These are phyloP conservation scores for Centroberyx gerrardi DNA, from an alignment of 2,797 vertebrate genomes.

Conservation along the genomic window DNA sequence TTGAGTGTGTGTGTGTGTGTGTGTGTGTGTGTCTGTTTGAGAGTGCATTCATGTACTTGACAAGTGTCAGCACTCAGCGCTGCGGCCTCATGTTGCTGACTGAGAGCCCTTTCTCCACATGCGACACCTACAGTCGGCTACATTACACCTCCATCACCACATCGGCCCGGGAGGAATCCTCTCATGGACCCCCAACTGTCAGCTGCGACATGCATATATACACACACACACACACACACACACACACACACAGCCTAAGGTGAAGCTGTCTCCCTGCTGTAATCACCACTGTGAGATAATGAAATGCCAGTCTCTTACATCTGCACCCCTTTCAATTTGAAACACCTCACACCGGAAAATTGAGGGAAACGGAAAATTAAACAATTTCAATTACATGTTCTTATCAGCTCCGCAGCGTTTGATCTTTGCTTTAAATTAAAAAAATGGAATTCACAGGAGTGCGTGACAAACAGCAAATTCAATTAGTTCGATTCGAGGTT, in stretches of 20 bases:
- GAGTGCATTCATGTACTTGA: too few relatives aligned
- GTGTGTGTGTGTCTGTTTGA: background rate
- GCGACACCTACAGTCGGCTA: background rate
- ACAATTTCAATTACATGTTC: conserved; percentile 20
- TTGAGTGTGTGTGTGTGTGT: background rate
- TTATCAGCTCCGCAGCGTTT: conserved; percentile 25
- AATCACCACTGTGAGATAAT: conserved; percentile 28
- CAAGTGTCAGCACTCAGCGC: conserved; percentile 19
- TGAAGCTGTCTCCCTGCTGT: background rate
- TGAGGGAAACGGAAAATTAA: conserved; percentile 10
- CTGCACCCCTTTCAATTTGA: conserved; percentile 12
- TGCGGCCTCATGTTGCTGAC: conserved; percentile 23
- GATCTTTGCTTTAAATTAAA: conserved; percentile 17
- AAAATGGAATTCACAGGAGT: conserved; percentile 26
- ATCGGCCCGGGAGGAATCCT: conserved; percentile 6
- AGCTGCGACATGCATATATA: background rate
- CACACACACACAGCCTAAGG: background rate
- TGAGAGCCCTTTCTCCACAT: conserved; percentile 13
- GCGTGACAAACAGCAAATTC: conserved; percentile 19
- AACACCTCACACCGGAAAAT: conserved; percentile 7
- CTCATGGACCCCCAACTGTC: conserved; percentile 2
- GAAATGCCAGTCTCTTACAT: background rate
- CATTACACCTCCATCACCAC: conserved; percentile 14
- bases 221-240: background rate
- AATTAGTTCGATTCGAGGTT: conserved; percentile 22